Percentiles rank a stretch among this genome's conserved stretches.
Evolutionary conservation across 1,140 invertebrate species (phyloP).

Genomic region (Drosophila pruinosa): DNA sequence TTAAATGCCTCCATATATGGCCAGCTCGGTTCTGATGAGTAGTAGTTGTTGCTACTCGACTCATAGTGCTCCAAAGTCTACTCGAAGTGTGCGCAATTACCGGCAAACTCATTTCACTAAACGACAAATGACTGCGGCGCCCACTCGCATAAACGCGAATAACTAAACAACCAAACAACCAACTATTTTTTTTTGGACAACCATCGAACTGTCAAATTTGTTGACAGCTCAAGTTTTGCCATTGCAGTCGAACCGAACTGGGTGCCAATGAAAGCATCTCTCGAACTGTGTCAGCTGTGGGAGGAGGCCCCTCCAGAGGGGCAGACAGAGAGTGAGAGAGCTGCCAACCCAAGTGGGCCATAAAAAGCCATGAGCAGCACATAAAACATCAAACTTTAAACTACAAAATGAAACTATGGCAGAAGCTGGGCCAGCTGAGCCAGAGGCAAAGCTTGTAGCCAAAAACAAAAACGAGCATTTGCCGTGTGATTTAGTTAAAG

Average conservation of each 20-base stretch:
- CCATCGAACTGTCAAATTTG: constrained; percentile 69
- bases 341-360: constrained; percentile 26
- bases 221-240: constrained; percentile 60
- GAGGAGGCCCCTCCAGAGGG: neutral
- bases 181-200: neutral
- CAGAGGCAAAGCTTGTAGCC: constrained; percentile 9
- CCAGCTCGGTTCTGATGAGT: constrained; percentile 25
- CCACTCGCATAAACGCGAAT: no score
- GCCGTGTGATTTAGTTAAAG: constrained; percentile 58
- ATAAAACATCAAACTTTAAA: constrained; percentile 38
- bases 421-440: constrained; percentile 10
- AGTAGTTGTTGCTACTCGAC: neutral
- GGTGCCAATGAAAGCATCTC: constrained; percentile 66
- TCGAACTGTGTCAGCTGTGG: constrained; percentile 39
- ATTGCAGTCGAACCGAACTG: neutral
- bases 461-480: constrained; percentile 10
- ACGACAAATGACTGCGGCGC: constrained; percentile 64
- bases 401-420: constrained; percentile 23
- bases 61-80: no score
- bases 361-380: constrained; percentile 43
- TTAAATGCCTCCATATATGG: constrained; percentile 49
- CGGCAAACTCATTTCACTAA: constrained; percentile 68
- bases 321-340: neutral
- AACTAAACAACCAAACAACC: neutral
- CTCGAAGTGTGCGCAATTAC: constrained; percentile 54